These are phyloP conservation scores for Griposia aprilina DNA, from an alignment of 2,888 invertebrate species.

Conservation along the genomic window DNA sequence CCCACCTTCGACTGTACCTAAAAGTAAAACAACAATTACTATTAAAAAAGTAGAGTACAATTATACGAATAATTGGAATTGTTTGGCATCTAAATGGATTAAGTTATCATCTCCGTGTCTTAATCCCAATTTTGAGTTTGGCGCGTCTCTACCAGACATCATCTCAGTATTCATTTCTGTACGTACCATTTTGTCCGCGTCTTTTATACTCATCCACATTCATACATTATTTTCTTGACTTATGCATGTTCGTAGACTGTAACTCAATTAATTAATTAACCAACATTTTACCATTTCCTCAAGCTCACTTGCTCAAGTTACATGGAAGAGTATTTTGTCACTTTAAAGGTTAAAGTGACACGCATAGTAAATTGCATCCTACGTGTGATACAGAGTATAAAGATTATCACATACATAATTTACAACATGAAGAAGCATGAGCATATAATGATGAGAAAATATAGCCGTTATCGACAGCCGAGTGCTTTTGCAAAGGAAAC, in stretches of 20 bases:
- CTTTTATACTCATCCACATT: no score
- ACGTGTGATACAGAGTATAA: background rate
- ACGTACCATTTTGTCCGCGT: no score
- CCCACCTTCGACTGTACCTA: constrained; percentile 82
- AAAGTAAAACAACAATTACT: constrained; percentile 5
- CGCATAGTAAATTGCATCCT: background rate
- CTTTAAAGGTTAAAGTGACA: background rate
- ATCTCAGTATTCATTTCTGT: background rate
- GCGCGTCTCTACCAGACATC: no score
- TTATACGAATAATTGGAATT: background rate
- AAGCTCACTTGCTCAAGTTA: background rate
- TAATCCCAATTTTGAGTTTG: background rate
- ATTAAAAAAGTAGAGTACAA: no score
- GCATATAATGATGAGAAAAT: constrained; percentile 55
- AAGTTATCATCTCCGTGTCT: background rate
- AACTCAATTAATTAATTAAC: no score
- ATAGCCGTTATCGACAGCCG: constrained; percentile 37
- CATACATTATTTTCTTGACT: no score
- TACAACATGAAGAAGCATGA: constrained; percentile 27
- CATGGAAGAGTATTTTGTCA: background rate
- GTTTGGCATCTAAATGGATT: background rate
- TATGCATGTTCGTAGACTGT: no score
- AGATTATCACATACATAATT: constrained; percentile 36
- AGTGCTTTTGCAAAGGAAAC: constrained; percentile 58
- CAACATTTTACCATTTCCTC: background rate